Evolutionary conservation across 2,888 invertebrate species (phyloP), one percentile per base, ranked within the genome.

Genomic region (Proisotoma minuta): DNA sequence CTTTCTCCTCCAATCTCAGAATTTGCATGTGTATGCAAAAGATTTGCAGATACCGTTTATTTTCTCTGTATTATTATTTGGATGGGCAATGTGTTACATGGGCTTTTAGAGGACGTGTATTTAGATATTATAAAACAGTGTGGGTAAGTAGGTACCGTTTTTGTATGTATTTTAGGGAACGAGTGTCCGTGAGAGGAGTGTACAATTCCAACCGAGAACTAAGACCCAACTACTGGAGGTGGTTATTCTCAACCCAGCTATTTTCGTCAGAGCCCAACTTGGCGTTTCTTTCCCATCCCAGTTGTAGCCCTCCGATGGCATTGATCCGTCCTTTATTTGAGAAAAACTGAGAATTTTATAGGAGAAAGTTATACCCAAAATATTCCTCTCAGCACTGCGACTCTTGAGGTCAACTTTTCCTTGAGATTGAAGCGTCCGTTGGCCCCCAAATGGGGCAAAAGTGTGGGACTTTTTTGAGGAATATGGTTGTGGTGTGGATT

Each of bases 161-260:
- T n/a, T n/a, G n/a, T n/a, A n/a, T n/a, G n/a, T 43, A 43, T 43
- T 43, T 43, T 15, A 34, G 8, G 34, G n/a, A 18, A 43, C 43
- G 4, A 43, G 43, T 18, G 43, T n/a, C 20, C 43, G 43, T 18
- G 59, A 54, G 62, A 67, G 67, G 67, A 64, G 67, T 64, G 62
- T 60, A 67, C 67, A 64, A 64, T 63, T 63, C 60, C 60, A 61
- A 47, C 52, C 59, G 67, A 67, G 56, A 56, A 56, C 56, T 43
- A 12, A 47, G 43, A 56, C 27, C 26, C 40, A 59, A 59, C 43
- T 58, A 62, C 63, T 67, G 67, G 67, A 67, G 67, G 67, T 65
- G 62, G 67, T 57, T 62, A 61, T 62, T 59, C 63, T 63, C 63
- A 56, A 56, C 60, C 59, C 59, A 57, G 61, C 65, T 59, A 61